Conservation (phyloP, 2,888 invertebrate species). For the Noctua pronuba region DNA sequence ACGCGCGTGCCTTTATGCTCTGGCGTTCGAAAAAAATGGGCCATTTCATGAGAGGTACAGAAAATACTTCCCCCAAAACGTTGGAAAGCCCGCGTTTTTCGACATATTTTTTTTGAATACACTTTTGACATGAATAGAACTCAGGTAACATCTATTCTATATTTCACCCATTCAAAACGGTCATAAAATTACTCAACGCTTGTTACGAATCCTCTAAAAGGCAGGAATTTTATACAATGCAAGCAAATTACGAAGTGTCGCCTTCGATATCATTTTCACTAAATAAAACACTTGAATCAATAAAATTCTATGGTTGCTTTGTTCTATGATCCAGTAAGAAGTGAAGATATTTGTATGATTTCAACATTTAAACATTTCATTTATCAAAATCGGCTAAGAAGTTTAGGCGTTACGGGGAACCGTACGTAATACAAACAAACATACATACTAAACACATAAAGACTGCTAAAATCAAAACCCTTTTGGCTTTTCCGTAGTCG, state of each 20-base stretch:
- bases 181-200: not conserved
- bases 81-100: not conserved
- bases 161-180: not conserved
- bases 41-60: not conserved
- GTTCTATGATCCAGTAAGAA: conserved; percentile 16
- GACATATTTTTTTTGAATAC: not conserved
- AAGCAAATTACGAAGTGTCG: conserved; percentile 10
- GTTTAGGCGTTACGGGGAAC: not conserved
- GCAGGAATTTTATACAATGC: conserved; percentile 7
- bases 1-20: no score
- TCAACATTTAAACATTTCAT: not conserved
- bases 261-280: not conserved
- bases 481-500: not conserved
- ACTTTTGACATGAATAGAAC: not conserved
- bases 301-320: conserved; percentile 17
- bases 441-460: not conserved
- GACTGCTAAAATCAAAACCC: not conserved
- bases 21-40: no score
- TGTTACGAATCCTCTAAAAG: not conserved
- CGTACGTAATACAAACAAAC: not conserved
- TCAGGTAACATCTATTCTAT: not conserved
- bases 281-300: conserved; percentile 42
- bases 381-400: not conserved
- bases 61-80: not conserved
- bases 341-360: not conserved